Base-by-base conservation (phyloP, 2,888 invertebrate genomes). In the Heliothis peltigera region DNA sequence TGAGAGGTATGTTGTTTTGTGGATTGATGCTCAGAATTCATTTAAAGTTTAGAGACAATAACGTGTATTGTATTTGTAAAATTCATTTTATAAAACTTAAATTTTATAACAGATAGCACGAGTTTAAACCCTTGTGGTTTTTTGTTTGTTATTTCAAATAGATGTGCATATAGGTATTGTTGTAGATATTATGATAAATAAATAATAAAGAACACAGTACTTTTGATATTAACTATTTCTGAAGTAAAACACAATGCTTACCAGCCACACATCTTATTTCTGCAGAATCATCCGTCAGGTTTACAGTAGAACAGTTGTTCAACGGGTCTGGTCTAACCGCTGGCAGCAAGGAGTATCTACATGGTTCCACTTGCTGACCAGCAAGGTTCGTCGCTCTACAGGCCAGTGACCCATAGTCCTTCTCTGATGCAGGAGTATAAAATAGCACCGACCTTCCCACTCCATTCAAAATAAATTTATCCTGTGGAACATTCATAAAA, bases 271-370 rank as follows among this genome's bases (percentile, higher is more conserved):
- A 98, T 81, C 96, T 96, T 7, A 98, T 96, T 81, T 97, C 97
- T 44, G 97, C 95, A 0, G 97, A 97, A 75, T 97, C 96, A 58
- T 97, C 96, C n/a, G 98, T 98, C 84, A 97, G 96, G 89, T 98
- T 98, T 64, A 96, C 93, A 22, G 97, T 95, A 8, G 97, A 96
- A 89, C 98, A 98, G 89, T 98, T 98, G 84, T 95, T 96, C 0
- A 97, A 97, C 1, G 97, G 96, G 79, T 98, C 97, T 0, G 98
- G 98, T 81, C 96, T 96, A 12, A 97, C 97, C 85, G 97, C 97
- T 0, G 97, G 96, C 66, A 97, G 96, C 58, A 98, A 95, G 74
- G 97, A 97, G 89, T 97, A 97, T 60, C 97, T 95, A 89, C 98
- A 98, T 0, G 97, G 97, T 76, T 96, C 96, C 65, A 95, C 91